Evolutionary conservation across 1,140 invertebrate genomes (phyloP).

Genomic region (Bombus balteatus): DNA sequence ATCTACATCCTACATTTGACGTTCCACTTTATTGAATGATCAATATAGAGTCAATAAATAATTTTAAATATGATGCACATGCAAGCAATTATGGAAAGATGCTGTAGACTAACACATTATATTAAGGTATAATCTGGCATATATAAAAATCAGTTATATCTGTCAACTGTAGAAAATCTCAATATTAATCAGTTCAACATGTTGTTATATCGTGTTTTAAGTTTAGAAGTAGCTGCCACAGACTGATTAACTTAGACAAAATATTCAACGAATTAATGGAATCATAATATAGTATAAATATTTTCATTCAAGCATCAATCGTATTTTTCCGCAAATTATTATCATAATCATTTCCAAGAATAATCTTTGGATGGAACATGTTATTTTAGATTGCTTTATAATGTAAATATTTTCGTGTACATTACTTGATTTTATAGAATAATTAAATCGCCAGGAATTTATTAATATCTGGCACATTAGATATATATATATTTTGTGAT

Average conservation of each 20-base stretch:
- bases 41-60: slow-evolving; percentile 37
- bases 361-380: slow-evolving; percentile 26
- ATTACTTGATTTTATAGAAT: slow-evolving; percentile 34
- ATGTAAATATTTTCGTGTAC: slow-evolving; percentile 34
- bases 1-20: slow-evolving; percentile 24
- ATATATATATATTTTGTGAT: slow-evolving; percentile 31
- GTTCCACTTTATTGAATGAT: slow-evolving; percentile 23
- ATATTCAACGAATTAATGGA: slow-evolving; percentile 54
- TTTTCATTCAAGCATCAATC: slow-evolving; percentile 37
- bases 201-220: slow-evolving; percentile 36
- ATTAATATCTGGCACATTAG: slow-evolving; percentile 14
- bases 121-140: slow-evolving; percentile 40
- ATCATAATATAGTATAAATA: slow-evolving; percentile 48
- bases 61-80: slow-evolving; percentile 47
- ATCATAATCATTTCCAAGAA: slow-evolving; percentile 10
- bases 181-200: slow-evolving; percentile 42
- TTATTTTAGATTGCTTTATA: slow-evolving; percentile 20
- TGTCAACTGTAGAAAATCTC: slow-evolving; percentile 41
- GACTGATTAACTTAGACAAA: slow-evolving; percentile 47
- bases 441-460: slow-evolving; percentile 19
- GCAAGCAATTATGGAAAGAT: slow-evolving; percentile 41
- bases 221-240: slow-evolving; percentile 49
- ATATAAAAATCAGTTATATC: slow-evolving; percentile 49
- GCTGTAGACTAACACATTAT: slow-evolving; percentile 47
- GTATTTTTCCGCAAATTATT: slow-evolving; percentile 34